Percentiles rank a stretch among this genome's conserved stretches.
These are phyloP conservation scores for Nasonovia ribisnigri DNA, from an alignment of 2,888 invertebrate species.

Conservation along the genomic window DNA sequence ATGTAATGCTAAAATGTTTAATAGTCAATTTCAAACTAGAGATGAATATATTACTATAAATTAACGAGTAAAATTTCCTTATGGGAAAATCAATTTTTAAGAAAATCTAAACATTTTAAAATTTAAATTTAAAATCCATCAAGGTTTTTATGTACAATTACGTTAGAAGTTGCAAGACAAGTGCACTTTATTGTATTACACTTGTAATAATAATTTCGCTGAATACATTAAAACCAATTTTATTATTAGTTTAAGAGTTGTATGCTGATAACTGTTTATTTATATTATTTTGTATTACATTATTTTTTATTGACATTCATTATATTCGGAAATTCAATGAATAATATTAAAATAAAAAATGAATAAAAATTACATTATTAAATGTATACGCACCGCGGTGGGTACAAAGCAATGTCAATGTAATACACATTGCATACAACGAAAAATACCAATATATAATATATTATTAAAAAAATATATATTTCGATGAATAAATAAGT, in stretches of 20 bases:
- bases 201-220: neutral
- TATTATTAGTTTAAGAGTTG: neutral
- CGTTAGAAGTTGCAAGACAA: neutral
- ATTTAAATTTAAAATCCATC: neutral
- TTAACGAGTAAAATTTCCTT: neutral
- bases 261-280: neutral
- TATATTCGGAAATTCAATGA: constrained; percentile 1
- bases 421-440: neutral
- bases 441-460: neutral
- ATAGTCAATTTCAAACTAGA: neutral
- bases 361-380: constrained; percentile 13
- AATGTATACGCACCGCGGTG: neutral
- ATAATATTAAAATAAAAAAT: constrained; percentile 27
- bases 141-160: neutral
- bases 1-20: neutral
- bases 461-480: neutral
- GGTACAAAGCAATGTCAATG: neutral
- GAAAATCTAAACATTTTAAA: neutral
- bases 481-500: neutral
- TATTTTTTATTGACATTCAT: constrained; percentile 1
- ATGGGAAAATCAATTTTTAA: neutral
- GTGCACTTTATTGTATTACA: neutral
- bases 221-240: constrained; percentile 4
- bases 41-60: neutral
- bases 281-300: constrained; percentile 4